Evolutionary conservation across 2,888 invertebrate species (phyloP).

Genomic region (Agriopis aurantiaria): DNA sequence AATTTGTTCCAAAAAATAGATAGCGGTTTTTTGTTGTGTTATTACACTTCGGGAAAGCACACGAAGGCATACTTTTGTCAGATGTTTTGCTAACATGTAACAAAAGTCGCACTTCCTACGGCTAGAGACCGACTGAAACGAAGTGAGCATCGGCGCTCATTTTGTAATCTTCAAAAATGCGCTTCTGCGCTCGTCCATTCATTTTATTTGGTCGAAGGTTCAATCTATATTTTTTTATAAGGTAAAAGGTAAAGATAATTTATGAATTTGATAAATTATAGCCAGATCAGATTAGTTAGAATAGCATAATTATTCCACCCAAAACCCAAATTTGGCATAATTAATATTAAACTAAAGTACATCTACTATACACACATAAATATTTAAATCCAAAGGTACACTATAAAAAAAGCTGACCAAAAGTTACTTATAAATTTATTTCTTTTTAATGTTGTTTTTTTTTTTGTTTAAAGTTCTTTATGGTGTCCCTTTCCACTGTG

Average conservation of each 20-base stretch:
- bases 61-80: no score
- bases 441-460: neutral
- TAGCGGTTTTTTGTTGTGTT: no score
- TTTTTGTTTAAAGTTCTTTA: neutral
- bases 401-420: neutral
- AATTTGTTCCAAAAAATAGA: no score
- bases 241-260: neutral
- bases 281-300: neutral
- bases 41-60: no score
- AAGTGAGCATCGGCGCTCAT: no score
- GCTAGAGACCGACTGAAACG: no score
- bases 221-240: no score
- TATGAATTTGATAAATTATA: neutral
- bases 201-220: no score
- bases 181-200: no score
- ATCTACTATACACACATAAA: neutral
- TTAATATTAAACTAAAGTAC: neutral
- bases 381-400: neutral
- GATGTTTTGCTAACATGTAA: no score
- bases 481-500: neutral
- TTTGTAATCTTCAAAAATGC: no score
- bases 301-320: neutral
- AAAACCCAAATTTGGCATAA: neutral
- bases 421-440: neutral
- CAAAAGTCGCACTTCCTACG: no score